Evolutionary conservation across 2,113 vertebrate species (phyloP), one percentile per base, ranked within the genome.

Genomic region (Bufo gargarizans): DNA sequence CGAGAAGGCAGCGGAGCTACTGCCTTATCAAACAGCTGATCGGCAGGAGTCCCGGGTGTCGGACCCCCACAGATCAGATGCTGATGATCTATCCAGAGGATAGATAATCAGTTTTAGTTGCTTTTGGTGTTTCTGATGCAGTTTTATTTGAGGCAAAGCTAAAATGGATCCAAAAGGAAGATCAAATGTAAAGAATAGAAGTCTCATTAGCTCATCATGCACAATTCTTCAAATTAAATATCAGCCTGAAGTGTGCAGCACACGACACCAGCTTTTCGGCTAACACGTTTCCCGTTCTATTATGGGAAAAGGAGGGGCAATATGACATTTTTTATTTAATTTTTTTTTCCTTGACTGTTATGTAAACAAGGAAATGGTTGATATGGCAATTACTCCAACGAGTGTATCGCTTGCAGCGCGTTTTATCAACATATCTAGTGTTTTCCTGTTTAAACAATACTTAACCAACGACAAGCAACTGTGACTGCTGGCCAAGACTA

Each of bases 321-420:
- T 8, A n/a, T n/a, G 53, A 77, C 33, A 33, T 33, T 33, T 56
- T 78, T 78, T 77, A n/a, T 56, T 50, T 11, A 9, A 50, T n/a
- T 14, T 22, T 43, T 50, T 50, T 50, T 50, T 3, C 69, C 53
- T 80, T 2, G 3, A 9, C 7, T 81, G 78, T 47, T 80, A 58
- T 81, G 56, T 81, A 81, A 81, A 81, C 55, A 81, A 59, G 78
- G 78, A 59, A 81, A 61, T 81, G 58, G 78, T 81, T 81, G 78
- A 59, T 43, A 81, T 81, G 56, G 78, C 55, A 81, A 81, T 80
- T 59, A 43, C 77, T 58, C 22, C 47, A 50, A 33, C 17, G 16
- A 61, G 55, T 17, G 33, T 43, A 61, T 19, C 50, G 33, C 56
- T 81, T 17, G 6, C 78, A 59, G 22, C 8, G 50, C 6, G 33